phyloP scores from a whole-genome alignment of 2,797 vertebrate genomes.

The Clarias laeviceps region DNA sequence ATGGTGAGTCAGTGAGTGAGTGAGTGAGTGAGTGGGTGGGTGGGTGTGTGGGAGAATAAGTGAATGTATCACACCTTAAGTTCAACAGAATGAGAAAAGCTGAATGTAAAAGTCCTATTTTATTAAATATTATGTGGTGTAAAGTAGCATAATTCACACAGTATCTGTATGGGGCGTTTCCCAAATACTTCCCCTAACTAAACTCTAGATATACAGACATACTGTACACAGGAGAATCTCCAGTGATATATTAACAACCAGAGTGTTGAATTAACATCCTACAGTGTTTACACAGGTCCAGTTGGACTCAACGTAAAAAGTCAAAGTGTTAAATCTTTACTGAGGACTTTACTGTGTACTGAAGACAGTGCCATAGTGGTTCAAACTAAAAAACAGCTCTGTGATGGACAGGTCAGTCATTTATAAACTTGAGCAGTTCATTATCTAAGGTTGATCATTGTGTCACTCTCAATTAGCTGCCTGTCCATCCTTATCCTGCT shows the following conservation, averaged over 20 bases:
- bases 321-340: too few relatives aligned
- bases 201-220: not conserved
- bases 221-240: not conserved
- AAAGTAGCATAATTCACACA: constrained; percentile 22
- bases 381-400: not conserved
- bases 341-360: too few relatives aligned
- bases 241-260: too few relatives aligned
- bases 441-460: constrained; percentile 51
- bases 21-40: too few relatives aligned
- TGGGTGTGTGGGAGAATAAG: too few relatives aligned
- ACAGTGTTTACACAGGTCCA: too few relatives aligned
- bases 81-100: not conserved
- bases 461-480: constrained; percentile 51
- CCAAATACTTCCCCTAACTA: not conserved
- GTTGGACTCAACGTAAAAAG: too few relatives aligned
- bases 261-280: too few relatives aligned
- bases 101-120: not conserved
- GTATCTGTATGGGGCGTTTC: not conserved
- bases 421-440: constrained; percentile 42
- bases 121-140: not conserved
- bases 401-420: constrained; percentile 43
- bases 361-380: not conserved
- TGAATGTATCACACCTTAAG: too few relatives aligned
- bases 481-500: constrained; percentile 31
- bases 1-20: too few relatives aligned